These are phyloP conservation scores for Atrina japonica DNA, from an alignment of 2,888 invertebrate genomes.

Conservation along the genomic window DNA sequence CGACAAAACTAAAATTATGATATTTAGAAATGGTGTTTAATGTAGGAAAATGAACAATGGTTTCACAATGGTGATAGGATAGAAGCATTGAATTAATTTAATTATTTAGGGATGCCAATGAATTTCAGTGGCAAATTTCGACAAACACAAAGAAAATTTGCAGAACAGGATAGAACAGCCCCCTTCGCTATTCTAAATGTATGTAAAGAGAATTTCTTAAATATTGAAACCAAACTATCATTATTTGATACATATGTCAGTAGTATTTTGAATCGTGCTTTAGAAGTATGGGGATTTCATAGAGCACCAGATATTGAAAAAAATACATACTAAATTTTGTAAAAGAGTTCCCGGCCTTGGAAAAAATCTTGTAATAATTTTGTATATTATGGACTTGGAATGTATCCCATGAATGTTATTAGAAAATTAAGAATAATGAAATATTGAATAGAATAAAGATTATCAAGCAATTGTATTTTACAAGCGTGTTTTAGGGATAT, in stretches of 20 bases:
- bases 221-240: too few relatives aligned
- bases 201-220: too few relatives aligned
- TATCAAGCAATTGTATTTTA: constrained; percentile 1
- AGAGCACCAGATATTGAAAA: too few relatives aligned
- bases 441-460: neutral
- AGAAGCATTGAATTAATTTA: neutral
- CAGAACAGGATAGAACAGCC: constrained; percentile 18
- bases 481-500: neutral
- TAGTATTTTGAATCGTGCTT: too few relatives aligned
- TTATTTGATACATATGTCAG: too few relatives aligned
- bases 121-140: constrained; percentile 18
- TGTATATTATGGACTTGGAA: neutral
- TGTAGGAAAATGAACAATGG: constrained; percentile 10
- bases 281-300: too few relatives aligned
- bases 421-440: constrained; percentile 1
- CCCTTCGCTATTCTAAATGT: neutral
- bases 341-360: neutral
- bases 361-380: constrained; percentile 1
- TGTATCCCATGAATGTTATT: neutral
- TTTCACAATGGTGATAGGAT: neutral
- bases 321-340: too few relatives aligned
- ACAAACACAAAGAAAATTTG: constrained; percentile 11
- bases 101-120: constrained; percentile 2
- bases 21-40: constrained; percentile 12
- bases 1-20: constrained; percentile 12